Evolutionary conservation across 2,888 invertebrate genomes (phyloP).

Genomic region (Microchrysa polita): DNA sequence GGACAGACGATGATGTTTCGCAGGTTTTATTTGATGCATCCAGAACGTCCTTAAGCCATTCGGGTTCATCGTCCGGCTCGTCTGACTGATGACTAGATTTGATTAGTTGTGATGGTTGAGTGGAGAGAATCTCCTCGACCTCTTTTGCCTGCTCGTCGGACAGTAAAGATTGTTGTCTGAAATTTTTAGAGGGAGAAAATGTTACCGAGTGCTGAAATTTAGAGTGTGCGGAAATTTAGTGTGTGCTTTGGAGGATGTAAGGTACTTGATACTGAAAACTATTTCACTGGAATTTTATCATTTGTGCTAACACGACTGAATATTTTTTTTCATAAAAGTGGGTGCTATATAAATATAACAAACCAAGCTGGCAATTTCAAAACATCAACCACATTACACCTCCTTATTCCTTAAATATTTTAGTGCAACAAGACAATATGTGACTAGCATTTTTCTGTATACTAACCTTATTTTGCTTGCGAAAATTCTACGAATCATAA

Average conservation of each 20-base stretch:
- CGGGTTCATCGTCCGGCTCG: constrained; percentile 65
- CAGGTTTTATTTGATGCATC: constrained; percentile 66
- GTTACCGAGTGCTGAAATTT: too few species aligned
- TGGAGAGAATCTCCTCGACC: constrained; percentile 80
- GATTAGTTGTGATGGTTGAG: constrained; percentile 61
- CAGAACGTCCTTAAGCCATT: constrained; percentile 69
- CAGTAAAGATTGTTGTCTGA: constrained; percentile 80
- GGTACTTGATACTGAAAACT: too few species aligned
- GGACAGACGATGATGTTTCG: constrained; percentile 57
- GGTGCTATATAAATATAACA: too few species aligned
- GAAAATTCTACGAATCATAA: constrained; percentile 72
- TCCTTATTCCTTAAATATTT: background rate
- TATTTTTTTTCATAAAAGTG: too few species aligned
- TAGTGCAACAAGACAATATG: background rate
- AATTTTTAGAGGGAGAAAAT: background rate
- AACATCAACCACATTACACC: background rate
- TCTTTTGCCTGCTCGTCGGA: constrained; percentile 92
- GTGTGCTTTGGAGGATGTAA: too few species aligned
- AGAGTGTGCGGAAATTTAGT: too few species aligned
- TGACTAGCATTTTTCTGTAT: background rate
- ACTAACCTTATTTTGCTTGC: constrained; percentile 87
- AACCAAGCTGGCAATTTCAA: too few species aligned
- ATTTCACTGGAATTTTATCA: too few species aligned
- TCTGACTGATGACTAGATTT: constrained; percentile 48
- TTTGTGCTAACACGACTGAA: too few species aligned